phyloP scores from a whole-genome alignment of 2,888 invertebrate species.

The Perizoma affinitatum region DNA sequence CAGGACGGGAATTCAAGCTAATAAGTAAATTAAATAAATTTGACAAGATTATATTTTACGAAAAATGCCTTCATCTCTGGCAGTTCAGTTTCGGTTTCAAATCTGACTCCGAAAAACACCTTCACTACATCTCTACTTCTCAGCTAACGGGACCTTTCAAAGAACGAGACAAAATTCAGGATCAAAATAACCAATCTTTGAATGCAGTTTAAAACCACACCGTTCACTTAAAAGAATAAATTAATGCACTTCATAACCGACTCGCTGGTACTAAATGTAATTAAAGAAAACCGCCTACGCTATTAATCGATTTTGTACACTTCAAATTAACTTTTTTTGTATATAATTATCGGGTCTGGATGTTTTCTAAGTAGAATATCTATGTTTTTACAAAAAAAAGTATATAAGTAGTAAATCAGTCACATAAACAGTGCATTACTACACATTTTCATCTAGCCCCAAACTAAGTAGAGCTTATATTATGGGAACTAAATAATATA shows the following conservation, averaged over 20 bases:
- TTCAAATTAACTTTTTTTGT: constrained; percentile 4
- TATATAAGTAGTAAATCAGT: too few relatives aligned
- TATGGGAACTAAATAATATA: too few relatives aligned
- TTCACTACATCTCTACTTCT: constrained; percentile 14
- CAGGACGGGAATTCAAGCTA: too few relatives aligned
- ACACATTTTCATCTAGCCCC: too few relatives aligned
- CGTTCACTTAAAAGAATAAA: constrained; percentile 24
- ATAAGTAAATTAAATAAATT: too few relatives aligned
- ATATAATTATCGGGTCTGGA: too few relatives aligned
- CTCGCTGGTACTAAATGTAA: constrained; percentile 47
- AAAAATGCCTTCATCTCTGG: too few relatives aligned
- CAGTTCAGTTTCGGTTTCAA: background rate
- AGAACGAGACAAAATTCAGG: constrained; percentile 22
- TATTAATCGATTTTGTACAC: constrained; percentile 42
- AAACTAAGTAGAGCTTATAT: too few relatives aligned
- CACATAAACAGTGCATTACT: too few relatives aligned
- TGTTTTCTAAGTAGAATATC: too few relatives aligned
- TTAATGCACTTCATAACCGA: constrained; percentile 27
- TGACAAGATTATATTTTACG: too few relatives aligned
- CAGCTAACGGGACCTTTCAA: constrained; percentile 30
- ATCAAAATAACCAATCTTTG: constrained; percentile 25
- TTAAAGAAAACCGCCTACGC: constrained; percentile 33
- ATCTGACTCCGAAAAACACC: constrained; percentile 11
- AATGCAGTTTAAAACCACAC: constrained; percentile 30
- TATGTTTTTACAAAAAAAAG: too few relatives aligned